Conservation (phyloP, 2,888 invertebrate species). For the Epinotia nisella region DNA sequence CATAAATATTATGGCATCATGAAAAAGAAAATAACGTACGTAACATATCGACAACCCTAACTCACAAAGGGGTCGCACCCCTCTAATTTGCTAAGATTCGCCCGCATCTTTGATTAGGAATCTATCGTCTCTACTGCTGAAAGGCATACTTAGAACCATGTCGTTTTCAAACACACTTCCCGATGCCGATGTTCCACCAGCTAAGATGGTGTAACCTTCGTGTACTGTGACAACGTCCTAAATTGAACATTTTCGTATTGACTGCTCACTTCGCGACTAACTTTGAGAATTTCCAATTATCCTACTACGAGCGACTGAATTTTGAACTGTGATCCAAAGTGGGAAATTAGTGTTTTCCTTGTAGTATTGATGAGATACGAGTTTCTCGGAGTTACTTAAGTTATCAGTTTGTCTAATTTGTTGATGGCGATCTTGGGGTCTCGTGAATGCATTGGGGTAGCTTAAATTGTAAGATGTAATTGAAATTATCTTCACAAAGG, state of each 20-base stretch:
- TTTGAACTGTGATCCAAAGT: neutral
- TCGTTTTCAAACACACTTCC: constrained; percentile 1
- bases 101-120: constrained; percentile 84
- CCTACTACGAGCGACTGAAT: constrained; percentile 17
- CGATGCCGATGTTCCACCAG: neutral
- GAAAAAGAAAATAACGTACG: neutral
- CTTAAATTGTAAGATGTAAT: constrained; percentile 23
- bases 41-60: constrained; percentile 63
- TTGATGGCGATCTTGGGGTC: constrained; percentile 32
- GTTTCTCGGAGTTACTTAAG: neutral
- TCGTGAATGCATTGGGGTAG: constrained; percentile 15
- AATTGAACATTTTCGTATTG: constrained; percentile 54
- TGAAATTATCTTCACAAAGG: constrained; percentile 25
- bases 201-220: neutral
- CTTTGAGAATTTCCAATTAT: constrained; percentile 46
- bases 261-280: constrained; percentile 66
- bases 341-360: neutral
- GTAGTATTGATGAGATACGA: neutral
- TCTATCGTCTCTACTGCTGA: constrained; percentile 52
- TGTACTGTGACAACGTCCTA: constrained; percentile 28
- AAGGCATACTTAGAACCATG: constrained; percentile 16
- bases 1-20: no score
- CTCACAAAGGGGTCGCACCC: constrained; percentile 66
- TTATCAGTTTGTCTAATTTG: constrained; percentile 28
- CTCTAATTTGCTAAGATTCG: constrained; percentile 82